Evolutionary conservation across 37 sponge, comb jelly and placozoan species (phyloP).

Genomic region (Axinella damicornis): DNA sequence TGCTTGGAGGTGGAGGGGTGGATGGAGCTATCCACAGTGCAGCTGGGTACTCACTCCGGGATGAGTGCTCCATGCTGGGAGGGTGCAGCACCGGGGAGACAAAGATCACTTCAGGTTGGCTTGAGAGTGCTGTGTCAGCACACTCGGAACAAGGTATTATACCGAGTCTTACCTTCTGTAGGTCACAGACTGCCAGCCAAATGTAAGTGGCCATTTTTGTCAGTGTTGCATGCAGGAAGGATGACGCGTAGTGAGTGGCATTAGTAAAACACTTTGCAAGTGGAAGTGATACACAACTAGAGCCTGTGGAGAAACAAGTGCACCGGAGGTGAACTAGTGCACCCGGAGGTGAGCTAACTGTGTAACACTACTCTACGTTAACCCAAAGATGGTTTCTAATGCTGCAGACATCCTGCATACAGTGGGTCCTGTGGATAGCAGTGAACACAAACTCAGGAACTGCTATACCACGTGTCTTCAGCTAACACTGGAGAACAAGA

Average conservation of each 20-base stretch:
- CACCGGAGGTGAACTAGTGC: no score
- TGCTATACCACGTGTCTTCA: slow-evolving; percentile 80
- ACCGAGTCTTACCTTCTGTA: slow-evolving; percentile 4
- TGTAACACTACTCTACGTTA: background rate
- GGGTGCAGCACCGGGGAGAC: slow-evolving; percentile 85
- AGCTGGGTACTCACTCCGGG: slow-evolving; percentile 67
- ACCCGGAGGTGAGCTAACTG: no score
- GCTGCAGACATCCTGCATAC: slow-evolving; percentile 86
- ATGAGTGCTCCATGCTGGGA: slow-evolving; percentile 74
- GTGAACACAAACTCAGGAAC: slow-evolving; percentile 33
- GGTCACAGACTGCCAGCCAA: slow-evolving; percentile 91
- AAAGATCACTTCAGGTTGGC: slow-evolving; percentile 69
- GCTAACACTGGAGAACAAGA: slow-evolving; percentile 64
- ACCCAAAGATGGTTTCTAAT: background rate
- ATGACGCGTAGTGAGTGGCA: no score
- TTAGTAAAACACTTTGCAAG: no score
- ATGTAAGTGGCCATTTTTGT: slow-evolving; percentile 44
- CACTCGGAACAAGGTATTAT: background rate
- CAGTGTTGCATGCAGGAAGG: no score
- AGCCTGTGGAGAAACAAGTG: no score
- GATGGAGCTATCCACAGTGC: slow-evolving; percentile 94
- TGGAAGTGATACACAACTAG: no score
- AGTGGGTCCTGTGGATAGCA: slow-evolving; percentile 81
- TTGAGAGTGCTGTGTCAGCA: background rate
- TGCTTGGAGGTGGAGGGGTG: slow-evolving; percentile 97